phyloP scores from a whole-genome alignment of 1,140 invertebrate species.

The Drosophila navojoa region DNA sequence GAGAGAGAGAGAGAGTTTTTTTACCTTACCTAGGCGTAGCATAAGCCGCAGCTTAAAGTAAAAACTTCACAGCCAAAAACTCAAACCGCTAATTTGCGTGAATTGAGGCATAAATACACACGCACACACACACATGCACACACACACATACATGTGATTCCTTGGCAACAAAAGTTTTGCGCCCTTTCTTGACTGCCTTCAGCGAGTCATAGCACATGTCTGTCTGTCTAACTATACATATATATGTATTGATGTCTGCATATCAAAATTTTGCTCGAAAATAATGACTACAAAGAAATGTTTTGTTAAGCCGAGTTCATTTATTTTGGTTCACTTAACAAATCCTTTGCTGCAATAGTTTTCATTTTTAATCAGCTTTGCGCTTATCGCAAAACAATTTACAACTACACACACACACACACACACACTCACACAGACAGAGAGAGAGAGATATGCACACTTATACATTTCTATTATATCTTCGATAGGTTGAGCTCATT shows the following conservation, averaged over 20 bases:
- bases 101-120: slow-evolving; percentile 58
- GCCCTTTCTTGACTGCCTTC: slow-evolving; percentile 12
- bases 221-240: slow-evolving; percentile 8
- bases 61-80: slow-evolving; percentile 47
- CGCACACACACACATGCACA: slow-evolving; percentile 17
- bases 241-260: slow-evolving; percentile 34
- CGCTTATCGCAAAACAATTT: slow-evolving; percentile 43
- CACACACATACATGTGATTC: background rate
- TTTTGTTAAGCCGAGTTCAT: slow-evolving; percentile 79
- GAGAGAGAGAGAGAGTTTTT: too few species aligned
- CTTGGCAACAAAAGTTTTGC: slow-evolving; percentile 49
- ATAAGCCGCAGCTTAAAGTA: slow-evolving; percentile 11
- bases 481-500: slow-evolving; percentile 36
- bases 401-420: too few species aligned
- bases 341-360: slow-evolving; percentile 79
- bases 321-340: slow-evolving; percentile 82
- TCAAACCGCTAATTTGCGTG: slow-evolving; percentile 71
- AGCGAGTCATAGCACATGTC: background rate
- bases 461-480: slow-evolving; percentile 3
- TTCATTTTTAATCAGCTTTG: slow-evolving; percentile 79
- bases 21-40: background rate
- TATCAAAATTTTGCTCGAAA: slow-evolving; percentile 58
- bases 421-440: background rate
- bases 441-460: slow-evolving; percentile 4
- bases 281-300: slow-evolving; percentile 79